Base-by-base conservation (phyloP, 2,113 vertebrate genomes). In the Corvus cornix region DNA sequence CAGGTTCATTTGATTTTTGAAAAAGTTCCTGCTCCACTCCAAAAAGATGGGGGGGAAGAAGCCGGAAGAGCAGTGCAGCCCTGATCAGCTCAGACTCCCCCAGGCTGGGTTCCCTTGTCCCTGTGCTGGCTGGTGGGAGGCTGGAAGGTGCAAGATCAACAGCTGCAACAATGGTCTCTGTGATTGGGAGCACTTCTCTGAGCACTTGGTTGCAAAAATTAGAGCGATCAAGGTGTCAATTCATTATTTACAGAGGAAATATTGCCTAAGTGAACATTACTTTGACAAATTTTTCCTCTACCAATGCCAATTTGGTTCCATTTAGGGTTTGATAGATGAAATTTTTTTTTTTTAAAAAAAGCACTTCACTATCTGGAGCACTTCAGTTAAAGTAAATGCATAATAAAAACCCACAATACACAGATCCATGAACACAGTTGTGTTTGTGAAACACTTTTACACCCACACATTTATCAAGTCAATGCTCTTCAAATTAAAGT, bases 31-130 rank as follows among this genome's bases (percentile, higher is more conserved):
- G 16, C 13, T 81, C 7, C 9, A 10, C 48, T 91, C 72, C 46
- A 72, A 33, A 90, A 75, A 16, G 46, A 0, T 0, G 3, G 3
- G 2, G 1, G 0, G 1, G 6, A 55, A 35, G 24, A 27, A 63
- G 39, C 26, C 64, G 75, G 66, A 37, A 41, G 33, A 72, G 56
- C 51, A 41, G 41, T 4, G 43, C 15, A 41, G 19, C 13, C 16
- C 28, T 1, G 4, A 43, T 37, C 33, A 3, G 2, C 68, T 81
- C 44, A 46, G 2, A 10, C 7, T 59, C 20, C 27, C 11, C 4
- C n/a, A 33, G 43, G 8, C 30, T 75, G 37, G 31, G 66, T 12
- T 0, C 28, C 43, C 23, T 19, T 2, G 11, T 46, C 44, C 15
- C 52, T 22, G 15, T 16, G 44, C 60, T 68, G 55, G 7, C n/a